phyloP scores from a whole-genome alignment of 2,113 vertebrate genomes.

The Tragelaphus scriptus region DNA sequence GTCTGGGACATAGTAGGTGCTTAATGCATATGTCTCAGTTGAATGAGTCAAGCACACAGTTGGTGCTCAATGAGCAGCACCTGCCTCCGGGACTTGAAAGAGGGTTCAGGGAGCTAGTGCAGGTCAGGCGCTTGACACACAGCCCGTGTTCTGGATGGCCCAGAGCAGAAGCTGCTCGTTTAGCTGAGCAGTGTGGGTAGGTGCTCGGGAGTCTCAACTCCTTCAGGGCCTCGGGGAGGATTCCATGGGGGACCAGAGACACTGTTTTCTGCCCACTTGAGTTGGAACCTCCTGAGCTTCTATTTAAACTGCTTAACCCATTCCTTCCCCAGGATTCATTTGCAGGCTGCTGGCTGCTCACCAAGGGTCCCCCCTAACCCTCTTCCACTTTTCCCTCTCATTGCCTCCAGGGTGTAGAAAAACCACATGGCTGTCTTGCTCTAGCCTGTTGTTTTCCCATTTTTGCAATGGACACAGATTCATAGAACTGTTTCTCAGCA shows the following conservation, averaged over 20 bases:
- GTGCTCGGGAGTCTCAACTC: not conserved
- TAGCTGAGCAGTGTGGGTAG: not conserved
- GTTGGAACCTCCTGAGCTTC: not conserved
- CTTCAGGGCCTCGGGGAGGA: not conserved
- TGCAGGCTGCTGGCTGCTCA: not conserved
- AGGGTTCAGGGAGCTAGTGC: not conserved
- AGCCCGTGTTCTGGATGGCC: not conserved
- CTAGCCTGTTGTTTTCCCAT: not conserved
- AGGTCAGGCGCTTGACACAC: not conserved
- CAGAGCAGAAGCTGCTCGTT: not conserved
- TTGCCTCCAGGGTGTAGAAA: not conserved
- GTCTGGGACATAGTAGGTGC: not conserved
- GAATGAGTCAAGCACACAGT: not conserved
- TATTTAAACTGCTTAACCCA: not conserved
- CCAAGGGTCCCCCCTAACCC: not conserved
- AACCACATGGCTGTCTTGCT: not conserved
- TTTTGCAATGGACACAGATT: not conserved
- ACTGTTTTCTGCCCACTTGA: not conserved
- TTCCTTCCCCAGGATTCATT: not conserved
- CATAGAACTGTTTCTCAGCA: not conserved
- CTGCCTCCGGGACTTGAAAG: not conserved
- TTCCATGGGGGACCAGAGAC: not conserved
- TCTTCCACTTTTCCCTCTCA: no score
- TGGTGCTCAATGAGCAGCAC: not conserved
- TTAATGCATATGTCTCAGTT: not conserved